phyloP scores from a whole-genome alignment of 2,888 invertebrate species.

The Megaustenia siamemsis region DNA sequence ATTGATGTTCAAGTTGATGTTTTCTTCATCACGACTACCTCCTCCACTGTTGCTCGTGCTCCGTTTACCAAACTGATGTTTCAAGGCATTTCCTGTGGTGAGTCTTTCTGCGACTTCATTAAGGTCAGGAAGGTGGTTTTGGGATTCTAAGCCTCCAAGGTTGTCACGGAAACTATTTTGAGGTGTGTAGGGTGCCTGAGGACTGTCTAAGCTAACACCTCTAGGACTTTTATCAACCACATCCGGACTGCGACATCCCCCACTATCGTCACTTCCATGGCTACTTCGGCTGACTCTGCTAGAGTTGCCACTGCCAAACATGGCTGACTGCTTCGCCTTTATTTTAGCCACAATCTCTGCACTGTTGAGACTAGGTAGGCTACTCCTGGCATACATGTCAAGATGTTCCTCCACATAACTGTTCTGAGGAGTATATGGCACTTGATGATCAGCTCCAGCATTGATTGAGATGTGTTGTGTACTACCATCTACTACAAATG shows the following conservation, averaged over 20 bases:
- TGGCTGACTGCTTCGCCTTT: constrained; percentile 58
- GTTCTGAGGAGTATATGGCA: constrained; percentile 80
- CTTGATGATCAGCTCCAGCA: constrained; percentile 48
- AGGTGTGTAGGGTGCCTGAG: constrained; percentile 77
- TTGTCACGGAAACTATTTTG: constrained; percentile 79
- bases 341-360: constrained; percentile 59
- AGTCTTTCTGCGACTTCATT: constrained; percentile 56
- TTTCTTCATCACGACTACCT: constrained; percentile 42
- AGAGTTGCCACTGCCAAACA: constrained; percentile 46
- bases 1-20: neutral
- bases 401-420: constrained; percentile 76
- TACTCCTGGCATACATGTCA: constrained; percentile 38
- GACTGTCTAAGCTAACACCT: constrained; percentile 44
- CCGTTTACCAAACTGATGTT: constrained; percentile 34
- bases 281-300: constrained; percentile 47
- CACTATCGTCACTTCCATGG: constrained; percentile 38
- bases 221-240: constrained; percentile 19
- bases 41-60: constrained; percentile 26
- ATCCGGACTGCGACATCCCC: constrained; percentile 41
- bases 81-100: constrained; percentile 30
- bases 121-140: constrained; percentile 48
- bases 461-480: constrained; percentile 8
- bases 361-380: constrained; percentile 59
- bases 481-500: constrained; percentile 6
- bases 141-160: constrained; percentile 26